Evolutionary conservation across 2,888 invertebrate species (phyloP).

Genomic region (Tetheella fluctuosa): DNA sequence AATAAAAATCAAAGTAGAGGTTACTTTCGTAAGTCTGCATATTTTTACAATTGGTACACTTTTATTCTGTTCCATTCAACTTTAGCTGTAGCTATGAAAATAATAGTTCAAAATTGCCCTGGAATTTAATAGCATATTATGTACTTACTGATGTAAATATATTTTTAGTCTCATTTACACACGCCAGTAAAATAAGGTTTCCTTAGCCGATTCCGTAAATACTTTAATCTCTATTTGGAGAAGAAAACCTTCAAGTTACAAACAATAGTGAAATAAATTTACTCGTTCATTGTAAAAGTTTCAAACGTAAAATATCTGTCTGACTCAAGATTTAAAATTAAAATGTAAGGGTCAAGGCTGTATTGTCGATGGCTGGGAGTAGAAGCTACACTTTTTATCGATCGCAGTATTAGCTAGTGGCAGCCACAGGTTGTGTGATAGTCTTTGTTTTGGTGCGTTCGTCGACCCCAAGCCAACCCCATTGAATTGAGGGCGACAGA

Average conservation of each 20-base stretch:
- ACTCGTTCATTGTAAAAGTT: constrained; percentile 7
- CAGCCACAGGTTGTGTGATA: constrained; percentile 62
- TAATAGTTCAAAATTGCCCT: too few species aligned
- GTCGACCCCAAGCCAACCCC: constrained; percentile 57
- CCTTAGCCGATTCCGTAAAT: constrained; percentile 12
- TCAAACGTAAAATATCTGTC: constrained; percentile 8
- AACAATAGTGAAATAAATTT: constrained; percentile 12
- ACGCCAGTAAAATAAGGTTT: constrained; percentile 5
- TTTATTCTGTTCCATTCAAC: too few species aligned
- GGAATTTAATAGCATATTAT: background rate
- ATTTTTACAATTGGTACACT: too few species aligned
- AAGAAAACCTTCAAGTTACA: constrained; percentile 21
- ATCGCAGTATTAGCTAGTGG: constrained; percentile 18
- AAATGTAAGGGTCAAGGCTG: constrained; percentile 14
- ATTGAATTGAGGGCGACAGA: constrained; percentile 52
- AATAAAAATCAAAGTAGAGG: too few species aligned
- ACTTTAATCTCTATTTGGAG: constrained; percentile 18
- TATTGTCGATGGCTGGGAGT: constrained; percentile 7
- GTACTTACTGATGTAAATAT: background rate
- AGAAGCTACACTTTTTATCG: constrained; percentile 25
- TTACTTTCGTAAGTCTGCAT: too few species aligned
- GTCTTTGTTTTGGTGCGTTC: constrained; percentile 75
- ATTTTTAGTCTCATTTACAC: background rate
- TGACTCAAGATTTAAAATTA: background rate
- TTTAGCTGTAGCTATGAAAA: too few species aligned